Base-by-base conservation (phyloP, 2,113 vertebrate species). In the Lophotis ruficrista region DNA sequence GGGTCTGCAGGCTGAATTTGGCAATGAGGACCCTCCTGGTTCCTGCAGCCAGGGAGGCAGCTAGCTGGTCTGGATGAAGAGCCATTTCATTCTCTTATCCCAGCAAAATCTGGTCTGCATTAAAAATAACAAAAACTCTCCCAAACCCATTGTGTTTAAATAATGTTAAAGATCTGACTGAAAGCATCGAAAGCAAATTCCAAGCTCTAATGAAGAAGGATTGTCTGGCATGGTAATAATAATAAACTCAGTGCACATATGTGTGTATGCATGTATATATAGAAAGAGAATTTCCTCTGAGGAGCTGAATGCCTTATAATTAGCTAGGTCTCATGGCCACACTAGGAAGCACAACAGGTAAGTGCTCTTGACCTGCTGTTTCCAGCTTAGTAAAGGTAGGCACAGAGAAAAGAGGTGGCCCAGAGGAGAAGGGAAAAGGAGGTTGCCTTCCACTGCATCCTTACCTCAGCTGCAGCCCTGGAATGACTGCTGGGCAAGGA, bases 191-290 rank as follows among this genome's bases (percentile, higher is more conserved):
- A 90, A 96, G 83, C 89, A 92, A 89, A 94, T 96, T 96, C 92
- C 96, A 91, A 54, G 48, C 45, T 60, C 70, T 96, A 96, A 97
- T 95, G 96, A 96, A 94, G 94, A 97, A 94, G 53, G 94, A 94
- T 96, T 94, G 94, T 94, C 95, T 96, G 94, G 89, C 81, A 93
- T 65, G 57, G 95, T 76, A 93, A 72, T 95, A 94, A 94, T 79
- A 95, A 96, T 93, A 94, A 96, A 89, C 57, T 84, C 10, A 1
- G 37, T 58, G 77, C 77, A 92, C 89, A 94, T 66, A 90, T 94
- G 89, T 82, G 47, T 48, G 10, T 15, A 89, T 53, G 54, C 12
- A 82, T 57, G 41, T 84, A 84, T 73, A n/a, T 38, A 75, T 2
- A 87, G 53, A 83, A 88, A 37, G 17, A 51, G 13, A 47, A 71